Evolutionary conservation across 92 coral and sea anemone species (phyloP).

Genomic region (Epizoanthus fatuus): DNA sequence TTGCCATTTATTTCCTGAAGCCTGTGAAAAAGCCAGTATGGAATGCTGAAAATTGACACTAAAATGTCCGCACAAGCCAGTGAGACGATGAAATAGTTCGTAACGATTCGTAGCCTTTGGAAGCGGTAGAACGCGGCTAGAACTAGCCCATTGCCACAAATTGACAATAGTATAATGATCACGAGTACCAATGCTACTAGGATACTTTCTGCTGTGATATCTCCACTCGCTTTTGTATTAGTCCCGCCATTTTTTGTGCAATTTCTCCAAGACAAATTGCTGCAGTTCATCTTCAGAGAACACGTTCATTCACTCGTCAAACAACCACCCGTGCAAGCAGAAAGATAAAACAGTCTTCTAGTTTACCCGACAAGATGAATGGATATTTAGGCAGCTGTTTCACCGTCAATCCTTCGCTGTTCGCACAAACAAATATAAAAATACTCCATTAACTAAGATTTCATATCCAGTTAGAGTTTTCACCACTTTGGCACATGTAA

Average conservation of each 20-base stretch:
- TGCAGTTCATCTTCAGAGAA: neutral
- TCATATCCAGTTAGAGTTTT: neutral
- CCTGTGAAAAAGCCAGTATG: constrained; percentile 71
- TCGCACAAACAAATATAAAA: constrained; percentile 1
- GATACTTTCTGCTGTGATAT: neutral
- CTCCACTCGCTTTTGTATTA: neutral
- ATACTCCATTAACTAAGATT: neutral
- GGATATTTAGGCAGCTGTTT: neutral
- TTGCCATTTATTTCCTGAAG: constrained; percentile 26
- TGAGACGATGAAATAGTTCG: constrained; percentile 84
- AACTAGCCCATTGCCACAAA: constrained; percentile 84
- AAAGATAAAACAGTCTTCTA: neutral
- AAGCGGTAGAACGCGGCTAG: constrained; percentile 75
- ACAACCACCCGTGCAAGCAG: neutral
- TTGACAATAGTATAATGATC: constrained; percentile 65
- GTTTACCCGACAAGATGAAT: neutral
- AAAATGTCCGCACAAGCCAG: constrained; percentile 86
- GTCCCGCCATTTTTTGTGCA: neutral
- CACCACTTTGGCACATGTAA: neutral
- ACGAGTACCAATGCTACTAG: constrained; percentile 33
- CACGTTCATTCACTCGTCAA: neutral
- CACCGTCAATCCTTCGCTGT: constrained; percentile 13
- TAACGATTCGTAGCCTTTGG: constrained; percentile 77
- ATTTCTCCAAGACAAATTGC: constrained; percentile 4
- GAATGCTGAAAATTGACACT: constrained; percentile 74